Base-by-base conservation (phyloP, 2,888 invertebrate genomes). In the Itoplectis maculator region DNA sequence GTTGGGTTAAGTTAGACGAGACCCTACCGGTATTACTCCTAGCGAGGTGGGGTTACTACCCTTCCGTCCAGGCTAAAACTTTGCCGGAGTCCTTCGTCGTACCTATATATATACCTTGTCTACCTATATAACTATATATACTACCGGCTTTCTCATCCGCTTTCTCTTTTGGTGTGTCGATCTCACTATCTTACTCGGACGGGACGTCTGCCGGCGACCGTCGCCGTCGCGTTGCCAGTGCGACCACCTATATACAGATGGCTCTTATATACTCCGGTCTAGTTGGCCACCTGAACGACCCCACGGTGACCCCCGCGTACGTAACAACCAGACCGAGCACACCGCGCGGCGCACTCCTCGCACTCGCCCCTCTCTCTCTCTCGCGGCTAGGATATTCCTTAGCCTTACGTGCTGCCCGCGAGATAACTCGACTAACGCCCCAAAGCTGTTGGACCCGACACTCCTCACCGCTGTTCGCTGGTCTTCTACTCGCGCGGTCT, bases 1-100 rank as follows among this genome's bases (percentile, higher is more conserved):
- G 87, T 87, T 84, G 85, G 88, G 87, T 89, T 89, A 88, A 88
- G 88, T 89, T 90, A 87, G 87, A 88, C 87, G 87, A 85, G 87
- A 87, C 86, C 87, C 85, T 69, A 78, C 85, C 73, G 86, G 86
- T 88, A 89, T 90, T 88, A 89, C 88, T 88, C 88, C 87, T 86
- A 87, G 81, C 85, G 81, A 85, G 84, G 72, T 81, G 83, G 83
- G 83, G 80, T 73, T 80, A 83, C 77, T 66, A 65, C 77, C 47
- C 81, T 78, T 77, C 74, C 80, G 81, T 74, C 74, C 80, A n/a
- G 56, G 45, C 69, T 77, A 35, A 81, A 83, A 83, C 81, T 83
- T 83, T 81, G 74, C 73, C 42, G 63, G 63, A 63, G 73, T 74
- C 77, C 76, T 45, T 29, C 11, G 29, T 51, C 18, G 7, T 63